Percentiles rank a stretch among this genome's conserved stretches.
Evolutionary conservation across 2,113 vertebrate species (phyloP).

Genomic region (Triplophysa siluroides): DNA sequence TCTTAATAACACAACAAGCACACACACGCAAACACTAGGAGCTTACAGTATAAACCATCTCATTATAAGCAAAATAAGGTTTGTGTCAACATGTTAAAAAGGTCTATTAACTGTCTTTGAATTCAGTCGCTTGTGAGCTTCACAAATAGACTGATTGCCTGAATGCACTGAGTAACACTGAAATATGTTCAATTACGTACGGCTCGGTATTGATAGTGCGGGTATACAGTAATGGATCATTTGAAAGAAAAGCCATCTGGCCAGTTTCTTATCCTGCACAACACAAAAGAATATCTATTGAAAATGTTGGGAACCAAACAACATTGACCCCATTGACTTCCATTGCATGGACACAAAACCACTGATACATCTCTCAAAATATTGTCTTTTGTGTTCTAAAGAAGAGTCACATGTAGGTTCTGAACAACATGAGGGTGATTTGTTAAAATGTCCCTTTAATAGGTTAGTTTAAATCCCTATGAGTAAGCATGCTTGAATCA

Average conservation of each 20-base stretch:
- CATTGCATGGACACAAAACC: too few species aligned
- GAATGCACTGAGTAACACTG: background rate
- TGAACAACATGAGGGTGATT: too few species aligned
- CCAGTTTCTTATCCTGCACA: background rate
- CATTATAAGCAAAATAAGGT: background rate
- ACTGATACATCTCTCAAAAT: too few species aligned
- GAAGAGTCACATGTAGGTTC: too few species aligned
- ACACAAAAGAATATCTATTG: too few species aligned
- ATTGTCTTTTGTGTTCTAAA: too few species aligned
- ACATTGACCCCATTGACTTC: too few species aligned
- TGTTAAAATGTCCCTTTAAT: too few species aligned
- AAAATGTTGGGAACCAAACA: too few species aligned
- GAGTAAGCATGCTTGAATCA: background rate
- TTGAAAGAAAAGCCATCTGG: slow-evolving; percentile 2
- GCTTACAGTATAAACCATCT: background rate
- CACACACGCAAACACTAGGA: slow-evolving; percentile 2
- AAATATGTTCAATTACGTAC: background rate
- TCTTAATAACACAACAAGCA: slow-evolving; percentile 1
- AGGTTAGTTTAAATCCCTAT: background rate
- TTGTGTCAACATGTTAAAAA: background rate
- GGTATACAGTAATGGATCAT: background rate
- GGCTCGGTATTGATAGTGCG: background rate
- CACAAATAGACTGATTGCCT: background rate
- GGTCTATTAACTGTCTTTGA: slow-evolving; percentile 1
- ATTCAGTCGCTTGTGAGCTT: background rate